Evolutionary conservation across 2,113 vertebrate genomes (phyloP).

Genomic region (Nothoprocta perdicaria): DNA sequence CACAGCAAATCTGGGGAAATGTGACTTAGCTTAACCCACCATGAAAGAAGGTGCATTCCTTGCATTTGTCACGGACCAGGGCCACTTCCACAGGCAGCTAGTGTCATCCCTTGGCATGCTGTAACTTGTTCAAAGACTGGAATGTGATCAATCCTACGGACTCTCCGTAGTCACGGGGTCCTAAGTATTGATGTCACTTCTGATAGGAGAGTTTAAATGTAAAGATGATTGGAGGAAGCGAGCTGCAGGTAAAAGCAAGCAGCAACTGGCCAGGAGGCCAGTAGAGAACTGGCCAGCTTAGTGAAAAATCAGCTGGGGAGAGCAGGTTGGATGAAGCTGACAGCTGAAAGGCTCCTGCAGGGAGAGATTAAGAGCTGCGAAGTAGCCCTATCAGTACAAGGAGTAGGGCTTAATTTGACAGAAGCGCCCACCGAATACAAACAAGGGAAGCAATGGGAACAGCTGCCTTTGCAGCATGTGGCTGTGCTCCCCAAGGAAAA

Average conservation of each 20-base stretch:
- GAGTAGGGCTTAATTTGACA: not conserved
- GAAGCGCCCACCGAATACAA: not conserved
- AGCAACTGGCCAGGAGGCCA: not conserved
- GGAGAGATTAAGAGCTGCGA: not conserved
- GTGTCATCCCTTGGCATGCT: not conserved
- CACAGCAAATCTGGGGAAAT: not conserved
- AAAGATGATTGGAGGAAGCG: not conserved
- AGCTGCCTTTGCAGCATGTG: not conserved
- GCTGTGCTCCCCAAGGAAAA: not conserved
- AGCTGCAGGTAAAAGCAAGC: not conserved
- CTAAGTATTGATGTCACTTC: not conserved
- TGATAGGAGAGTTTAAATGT: not conserved
- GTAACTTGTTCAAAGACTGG: not conserved
- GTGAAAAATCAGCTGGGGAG: not conserved
- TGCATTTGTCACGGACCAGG: not conserved
- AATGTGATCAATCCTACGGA: not conserved
- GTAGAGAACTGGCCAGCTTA: not conserved
- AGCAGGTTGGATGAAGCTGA: not conserved
- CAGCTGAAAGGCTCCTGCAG: not conserved
- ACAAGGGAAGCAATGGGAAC: not conserved
- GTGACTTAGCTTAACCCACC: not conserved
- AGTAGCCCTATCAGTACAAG: not conserved
- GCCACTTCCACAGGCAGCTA: not conserved
- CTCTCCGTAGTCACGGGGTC: not conserved
- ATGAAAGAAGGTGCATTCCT: not conserved